Evolutionary conservation across 2,888 invertebrate species (phyloP), one percentile per base, ranked within the genome.

Genomic region (Oxystoma pomonae): DNA sequence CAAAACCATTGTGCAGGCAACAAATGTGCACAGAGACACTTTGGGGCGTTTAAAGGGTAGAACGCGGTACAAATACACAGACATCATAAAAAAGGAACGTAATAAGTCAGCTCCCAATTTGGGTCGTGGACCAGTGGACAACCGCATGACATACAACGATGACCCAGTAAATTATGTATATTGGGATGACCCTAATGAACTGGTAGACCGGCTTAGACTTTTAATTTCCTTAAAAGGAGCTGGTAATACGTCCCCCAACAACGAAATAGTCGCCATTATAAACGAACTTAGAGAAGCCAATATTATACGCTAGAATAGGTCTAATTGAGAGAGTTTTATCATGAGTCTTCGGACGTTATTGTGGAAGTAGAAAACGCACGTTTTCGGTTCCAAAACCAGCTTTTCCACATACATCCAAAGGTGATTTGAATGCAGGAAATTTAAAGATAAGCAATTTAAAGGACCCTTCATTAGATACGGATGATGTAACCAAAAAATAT

Each of bases 221-320:
- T 58, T 74, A 1, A 22, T 70, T 9, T 69, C 73, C n/a, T 73
- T 73, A 20, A 60, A 69, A 67, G 20, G 58, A 55, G 72, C 73
- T 19, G 74, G 74, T 21, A 64, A 74, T 60, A 68, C 59, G 9
- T 63, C 58, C 57, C 73, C 72, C 60, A 62, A 65, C 19, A 73
- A 75, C 53, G 75, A 78, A 71, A 77, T 76, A 17, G 66, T 74
- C 20, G 73, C 76, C 19, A 76, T 76, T 16, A 69, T 76, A 49
- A 72, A 74, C 65, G 71, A 71, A 68, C 63, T 68, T 59, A 55
- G 59, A 22, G 69, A 69, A 63, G 62, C 59, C 1, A 60, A 64
- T 50, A 63, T 68, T 50, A 60, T 67, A 19, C 21, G 20, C 62
- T 59, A 64, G 55, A 60, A 20, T 5, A 35, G 3, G 5, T 35